Percentiles rank a stretch among this genome's conserved stretches.
Evolutionary conservation across 2,113 vertebrate species (phyloP).

Genomic region (Prolemur simus): DNA sequence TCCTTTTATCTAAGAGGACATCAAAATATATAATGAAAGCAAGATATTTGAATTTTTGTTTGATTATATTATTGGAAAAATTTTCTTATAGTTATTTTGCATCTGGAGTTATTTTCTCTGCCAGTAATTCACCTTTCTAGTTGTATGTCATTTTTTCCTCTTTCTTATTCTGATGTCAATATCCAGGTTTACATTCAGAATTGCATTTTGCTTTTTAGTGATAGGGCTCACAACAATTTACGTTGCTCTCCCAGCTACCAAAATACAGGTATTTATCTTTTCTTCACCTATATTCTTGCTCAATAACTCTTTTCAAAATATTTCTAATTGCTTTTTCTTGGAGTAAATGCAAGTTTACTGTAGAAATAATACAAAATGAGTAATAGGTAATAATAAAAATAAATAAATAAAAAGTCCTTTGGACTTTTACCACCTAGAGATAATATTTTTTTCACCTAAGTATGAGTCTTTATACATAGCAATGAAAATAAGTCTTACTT

Average conservation of each 20-base stretch:
- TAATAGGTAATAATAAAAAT: background rate
- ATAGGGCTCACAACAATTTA: background rate
- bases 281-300: background rate
- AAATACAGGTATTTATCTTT: background rate
- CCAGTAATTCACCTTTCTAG: background rate
- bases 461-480: background rate
- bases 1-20: background rate
- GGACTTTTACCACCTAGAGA: background rate
- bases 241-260: background rate
- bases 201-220: background rate
- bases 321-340: background rate
- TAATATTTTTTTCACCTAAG: background rate
- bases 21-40: slow-evolving; percentile 14
- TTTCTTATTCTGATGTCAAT: background rate
- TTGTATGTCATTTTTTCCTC: background rate
- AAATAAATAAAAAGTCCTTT: slow-evolving; percentile 11
- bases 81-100: background rate
- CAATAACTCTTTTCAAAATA: background rate
- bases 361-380: background rate
- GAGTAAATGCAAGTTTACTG: background rate
- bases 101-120: background rate
- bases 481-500: slow-evolving; percentile 1
- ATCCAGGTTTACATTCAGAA: background rate
- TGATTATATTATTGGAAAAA: background rate
- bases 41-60: background rate